Evolutionary conservation across 1,140 invertebrate genomes (phyloP).

Genomic region (Agraylea sexmaculata): DNA sequence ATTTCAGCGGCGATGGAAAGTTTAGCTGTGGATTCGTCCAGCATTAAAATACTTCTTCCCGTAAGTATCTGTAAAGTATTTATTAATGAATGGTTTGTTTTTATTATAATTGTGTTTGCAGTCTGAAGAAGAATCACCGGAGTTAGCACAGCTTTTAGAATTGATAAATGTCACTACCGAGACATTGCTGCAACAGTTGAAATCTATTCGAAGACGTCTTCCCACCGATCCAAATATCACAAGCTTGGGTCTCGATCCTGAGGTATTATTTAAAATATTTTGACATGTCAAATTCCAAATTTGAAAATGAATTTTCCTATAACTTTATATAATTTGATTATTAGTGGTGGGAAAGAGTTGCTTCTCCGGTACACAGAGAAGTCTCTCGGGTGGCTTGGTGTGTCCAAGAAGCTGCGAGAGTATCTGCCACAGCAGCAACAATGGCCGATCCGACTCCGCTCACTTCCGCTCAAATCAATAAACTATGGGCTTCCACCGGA

Average conservation of each 20-base stretch:
- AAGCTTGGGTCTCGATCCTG: slow-evolving; percentile 50
- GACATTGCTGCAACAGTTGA: slow-evolving; percentile 71
- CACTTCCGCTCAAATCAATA: slow-evolving; percentile 22
- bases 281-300: background rate
- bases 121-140: slow-evolving; percentile 12
- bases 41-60: slow-evolving; percentile 45
- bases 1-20: slow-evolving; percentile 48
- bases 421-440: slow-evolving; percentile 31
- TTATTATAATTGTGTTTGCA: slow-evolving; percentile 13
- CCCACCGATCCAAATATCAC: slow-evolving; percentile 49
- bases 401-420: slow-evolving; percentile 28
- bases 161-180: slow-evolving; percentile 63
- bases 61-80: slow-evolving; percentile 2
- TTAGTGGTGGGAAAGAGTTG: slow-evolving; percentile 22
- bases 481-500: slow-evolving; percentile 29
- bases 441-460: slow-evolving; percentile 30
- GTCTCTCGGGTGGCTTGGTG: slow-evolving; percentile 24
- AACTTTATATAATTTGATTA: background rate
- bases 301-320: background rate
- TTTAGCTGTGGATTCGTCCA: slow-evolving; percentile 54
- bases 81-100: slow-evolving; percentile 18
- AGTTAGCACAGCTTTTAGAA: slow-evolving; percentile 56
- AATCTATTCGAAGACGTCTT: slow-evolving; percentile 63
- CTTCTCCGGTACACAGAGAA: slow-evolving; percentile 23
- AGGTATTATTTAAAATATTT: slow-evolving; percentile 29